Base-by-base conservation (phyloP, 2,888 invertebrate genomes). In the Camponotus fellah region DNA sequence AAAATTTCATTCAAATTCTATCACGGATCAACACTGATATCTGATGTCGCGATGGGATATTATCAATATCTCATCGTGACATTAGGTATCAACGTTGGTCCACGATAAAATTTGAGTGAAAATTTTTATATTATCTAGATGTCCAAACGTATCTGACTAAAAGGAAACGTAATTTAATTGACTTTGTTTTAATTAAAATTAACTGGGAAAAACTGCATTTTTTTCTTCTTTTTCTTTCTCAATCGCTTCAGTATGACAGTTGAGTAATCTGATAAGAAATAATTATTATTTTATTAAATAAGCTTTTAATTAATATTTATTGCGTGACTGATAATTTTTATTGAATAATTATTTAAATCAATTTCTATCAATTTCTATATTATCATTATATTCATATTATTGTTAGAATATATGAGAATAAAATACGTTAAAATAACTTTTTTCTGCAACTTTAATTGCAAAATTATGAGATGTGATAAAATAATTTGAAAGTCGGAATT, bases 1-100 rank as follows among this genome's bases (percentile, higher is more conserved):
- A 26, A 26, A 26, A 26, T 26, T 26, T 26, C 26, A 26, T 1
- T 26, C 26, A 26, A 26, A 26, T 26, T 26, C 26, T 26, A 1
- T 26, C 26, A 1, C 26, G 26, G 0, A 26, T 26, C 26, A 26
- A 26, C 26, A 26, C 26, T 26, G 26, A 26, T 26, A 26, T 1
- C 26, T 26, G 0, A 26, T 26, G 26, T 26, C 26, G 1, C 26
- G 26, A 26, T 17, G 21, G 60, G 58, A 60, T 79, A 43, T 58
- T 46, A 71, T 71, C 60, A 60, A 71, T 71, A 79, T 71, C 46
- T 26, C 43, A 58, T 43, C 14, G 79, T 21, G 12, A 32, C 69
- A 79, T 79, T 34, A 71, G 21, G 71, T 60, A 79, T 79, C 46
- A 77, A 32, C 68, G 46, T 79, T 10, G 34, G 69, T 71, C 34